Evolutionary conservation across 2,113 vertebrate species (phyloP).

Genomic region (Bufo bufo): DNA sequence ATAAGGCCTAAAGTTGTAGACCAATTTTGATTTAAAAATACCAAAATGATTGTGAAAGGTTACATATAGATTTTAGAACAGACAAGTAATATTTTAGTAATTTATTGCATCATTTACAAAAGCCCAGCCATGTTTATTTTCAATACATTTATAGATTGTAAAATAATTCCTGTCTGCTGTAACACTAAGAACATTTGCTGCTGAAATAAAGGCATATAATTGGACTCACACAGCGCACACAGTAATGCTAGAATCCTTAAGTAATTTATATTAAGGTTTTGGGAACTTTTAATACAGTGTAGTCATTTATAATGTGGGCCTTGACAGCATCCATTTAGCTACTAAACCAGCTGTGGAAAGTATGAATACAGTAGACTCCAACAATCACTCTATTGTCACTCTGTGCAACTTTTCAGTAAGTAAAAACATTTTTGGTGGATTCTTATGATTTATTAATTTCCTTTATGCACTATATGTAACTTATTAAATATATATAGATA

Average conservation of each 20-base stretch:
- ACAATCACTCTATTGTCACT: slow-evolving; percentile 52
- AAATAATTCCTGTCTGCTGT: slow-evolving; percentile 59
- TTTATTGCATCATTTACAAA: not conserved
- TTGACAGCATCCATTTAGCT: slow-evolving; percentile 52
- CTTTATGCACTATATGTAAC: not conserved
- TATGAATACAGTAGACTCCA: slow-evolving; percentile 39
- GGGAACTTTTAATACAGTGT: slow-evolving; percentile 50
- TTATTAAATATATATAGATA: not conserved
- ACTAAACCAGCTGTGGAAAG: slow-evolving; percentile 54
- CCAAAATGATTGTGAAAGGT: too few species aligned
- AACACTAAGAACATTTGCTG: slow-evolving; percentile 39
- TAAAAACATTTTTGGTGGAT: slow-evolving; percentile 26
- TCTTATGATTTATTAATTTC: slow-evolving; percentile 26
- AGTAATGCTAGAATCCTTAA: slow-evolving; percentile 47
- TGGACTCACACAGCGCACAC: slow-evolving; percentile 36
- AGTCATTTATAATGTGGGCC: slow-evolving; percentile 55
- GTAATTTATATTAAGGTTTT: slow-evolving; percentile 55
- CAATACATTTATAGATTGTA: slow-evolving; percentile 67
- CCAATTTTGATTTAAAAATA: too few species aligned
- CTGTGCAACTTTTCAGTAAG: slow-evolving; percentile 33
- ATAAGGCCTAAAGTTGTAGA: too few species aligned
- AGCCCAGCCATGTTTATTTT: slow-evolving; percentile 1
- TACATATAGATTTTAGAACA: too few species aligned
- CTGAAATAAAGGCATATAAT: slow-evolving; percentile 6
- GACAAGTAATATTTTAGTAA: not conserved